Base-by-base conservation (phyloP, 2,797 vertebrate species). In the Oreortyx pictus region DNA sequence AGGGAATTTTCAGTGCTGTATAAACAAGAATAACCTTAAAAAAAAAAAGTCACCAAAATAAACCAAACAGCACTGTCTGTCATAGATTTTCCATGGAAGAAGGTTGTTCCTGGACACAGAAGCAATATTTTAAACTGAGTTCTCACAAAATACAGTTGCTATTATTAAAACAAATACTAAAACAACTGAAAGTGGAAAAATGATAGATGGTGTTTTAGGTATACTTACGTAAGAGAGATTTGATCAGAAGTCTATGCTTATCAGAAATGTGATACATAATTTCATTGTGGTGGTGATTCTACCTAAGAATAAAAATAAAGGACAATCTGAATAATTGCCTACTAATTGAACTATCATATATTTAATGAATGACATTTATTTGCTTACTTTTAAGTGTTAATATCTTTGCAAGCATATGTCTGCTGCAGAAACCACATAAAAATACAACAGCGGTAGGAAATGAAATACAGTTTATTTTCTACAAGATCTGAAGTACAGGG, bases 221-320 rank as follows among this genome's bases (percentile, higher is more conserved):
- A 92, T 94, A 88, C 91, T 74, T 61, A 64, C 73, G 15, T 67
- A 46, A 94, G 82, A 52, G 52, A 94, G 61, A 94, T 89, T 91
- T 94, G 52, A 76, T 82, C 94, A 60, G n/a, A 64, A 83, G 60
- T 84, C 39, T 90, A 2, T 90, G 49, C 88, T 92, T 93, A 91
- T 65, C 85, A 83, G 49, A 92, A 84, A 47, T 64, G n/a, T 60
- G 37, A 90, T 52, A 50, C 37, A 37, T 79, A 87, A 93, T 82
- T 87, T 86, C 70, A 81, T 59, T 85, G 52, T 65, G 27, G 64
- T 3, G 2, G 31, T 56, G 76, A 86, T 89, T 76, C 22, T 43
- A 79, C 91, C 56, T 71, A 83, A 95, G 65, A 76, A 84, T 39
- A 43, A 97, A 95, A 95, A 77, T 75, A 78, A 81, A 88, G 47